A percentile compares a stretch with the other conserved stretches of the same genome.
Conservation (phyloP, 2,888 invertebrate genomes). For the Lasius fuliginosus region DNA sequence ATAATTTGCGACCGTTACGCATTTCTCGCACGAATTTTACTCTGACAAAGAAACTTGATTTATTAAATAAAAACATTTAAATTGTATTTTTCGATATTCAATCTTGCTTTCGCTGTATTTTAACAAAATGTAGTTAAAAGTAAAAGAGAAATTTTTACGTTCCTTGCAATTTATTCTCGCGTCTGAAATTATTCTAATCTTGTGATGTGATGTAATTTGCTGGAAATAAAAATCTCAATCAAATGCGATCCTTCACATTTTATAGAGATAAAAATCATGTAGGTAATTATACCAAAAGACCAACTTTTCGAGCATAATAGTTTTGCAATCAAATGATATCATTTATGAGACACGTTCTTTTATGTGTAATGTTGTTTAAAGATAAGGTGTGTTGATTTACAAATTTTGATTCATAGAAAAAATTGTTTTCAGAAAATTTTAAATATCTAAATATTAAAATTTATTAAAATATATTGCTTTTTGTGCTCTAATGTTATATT, state of each 20-base stretch:
- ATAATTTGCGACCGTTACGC: background rate
- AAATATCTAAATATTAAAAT: too few relatives aligned
- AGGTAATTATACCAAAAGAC: background rate
- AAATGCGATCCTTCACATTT: constrained; percentile 13
- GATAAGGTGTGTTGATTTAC: background rate
- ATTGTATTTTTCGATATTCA: background rate
- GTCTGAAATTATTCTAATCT: constrained; percentile 9
- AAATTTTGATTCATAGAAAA: background rate
- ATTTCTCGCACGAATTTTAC: background rate
- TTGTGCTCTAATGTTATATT: background rate
- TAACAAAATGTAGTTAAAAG: background rate
- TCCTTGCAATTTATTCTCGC: background rate
- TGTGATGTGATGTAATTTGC: constrained; percentile 1
- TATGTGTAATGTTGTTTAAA: background rate
- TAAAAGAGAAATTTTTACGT: constrained; percentile 12
- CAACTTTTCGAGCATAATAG: constrained; percentile 14
- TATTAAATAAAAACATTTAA: constrained; percentile 17
- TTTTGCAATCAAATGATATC: constrained; percentile 3
- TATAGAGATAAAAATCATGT: constrained; percentile 25
- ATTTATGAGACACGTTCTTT: constrained; percentile 7
- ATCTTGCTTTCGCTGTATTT: background rate
- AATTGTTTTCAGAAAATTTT: background rate
- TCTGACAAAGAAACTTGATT: background rate
- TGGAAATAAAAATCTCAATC: constrained; percentile 9
- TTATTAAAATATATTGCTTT: background rate